These are phyloP conservation scores for Erynnis tages DNA, from an alignment of 2,888 invertebrate genomes.

Conservation along the genomic window DNA sequence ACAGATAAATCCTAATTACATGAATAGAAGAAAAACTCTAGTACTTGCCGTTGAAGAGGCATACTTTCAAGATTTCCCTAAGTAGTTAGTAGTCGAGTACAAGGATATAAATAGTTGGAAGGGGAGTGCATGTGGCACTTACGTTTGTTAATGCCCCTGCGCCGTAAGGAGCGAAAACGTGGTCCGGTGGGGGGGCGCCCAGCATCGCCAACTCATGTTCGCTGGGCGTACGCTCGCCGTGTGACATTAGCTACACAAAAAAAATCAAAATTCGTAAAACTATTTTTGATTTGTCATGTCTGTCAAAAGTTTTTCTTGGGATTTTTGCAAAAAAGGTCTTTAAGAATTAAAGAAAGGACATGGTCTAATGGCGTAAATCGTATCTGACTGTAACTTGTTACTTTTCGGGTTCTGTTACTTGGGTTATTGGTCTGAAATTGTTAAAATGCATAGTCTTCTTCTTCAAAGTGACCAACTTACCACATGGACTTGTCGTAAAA, in stretches of 20 bases:
- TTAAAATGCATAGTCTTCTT: no score
- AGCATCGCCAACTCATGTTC: conserved; percentile 77
- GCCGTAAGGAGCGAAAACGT: conserved; percentile 84
- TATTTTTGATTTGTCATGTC: no score
- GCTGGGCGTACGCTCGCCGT: conserved; percentile 87
- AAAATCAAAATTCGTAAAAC: not conserved
- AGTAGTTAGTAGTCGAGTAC: conserved; percentile 10
- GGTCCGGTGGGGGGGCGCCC: conserved; percentile 82
- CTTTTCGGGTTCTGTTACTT: no score
- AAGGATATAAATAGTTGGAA: conserved; percentile 24
- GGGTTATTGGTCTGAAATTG: no score
- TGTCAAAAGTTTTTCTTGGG: no score
- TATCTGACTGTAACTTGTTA: no score
- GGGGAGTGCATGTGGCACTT: conserved; percentile 42
- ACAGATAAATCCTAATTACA: not conserved
- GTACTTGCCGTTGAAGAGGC: not conserved
- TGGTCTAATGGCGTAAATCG: no score
- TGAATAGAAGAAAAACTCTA: conserved; percentile 1
- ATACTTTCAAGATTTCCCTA: conserved; percentile 11
- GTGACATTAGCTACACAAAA: conserved; percentile 82
- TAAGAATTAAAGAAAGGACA: no score
- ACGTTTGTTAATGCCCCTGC: conserved; percentile 85
- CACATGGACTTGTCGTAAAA: conserved; percentile 75
- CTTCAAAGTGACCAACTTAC: conserved; percentile 50
- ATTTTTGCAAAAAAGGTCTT: no score